A percentile compares a stretch with the other conserved stretches of the same genome.
These are phyloP conservation scores for Oreochromis aureus DNA, from an alignment of 2,113 vertebrate genomes.

Conservation along the genomic window DNA sequence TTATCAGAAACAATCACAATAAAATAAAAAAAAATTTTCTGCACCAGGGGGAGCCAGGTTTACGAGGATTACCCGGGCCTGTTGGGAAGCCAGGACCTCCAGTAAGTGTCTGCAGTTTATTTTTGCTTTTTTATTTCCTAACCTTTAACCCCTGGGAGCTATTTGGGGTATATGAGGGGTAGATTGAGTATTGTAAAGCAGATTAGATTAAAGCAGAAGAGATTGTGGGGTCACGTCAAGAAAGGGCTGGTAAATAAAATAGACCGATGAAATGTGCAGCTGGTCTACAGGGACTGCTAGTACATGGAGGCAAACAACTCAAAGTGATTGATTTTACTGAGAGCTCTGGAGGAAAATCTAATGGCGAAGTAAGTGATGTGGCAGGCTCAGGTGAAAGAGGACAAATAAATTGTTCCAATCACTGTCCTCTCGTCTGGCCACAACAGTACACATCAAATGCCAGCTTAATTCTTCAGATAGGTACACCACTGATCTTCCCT, in stretches of 20 bases:
- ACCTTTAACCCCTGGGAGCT: background rate
- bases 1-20: background rate
- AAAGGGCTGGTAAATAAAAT: background rate
- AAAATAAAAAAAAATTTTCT: background rate
- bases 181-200: background rate
- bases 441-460: background rate
- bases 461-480: background rate
- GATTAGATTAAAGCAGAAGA: constrained; percentile 1
- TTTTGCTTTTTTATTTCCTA: background rate
- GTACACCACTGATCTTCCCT: background rate
- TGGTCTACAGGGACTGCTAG: background rate
- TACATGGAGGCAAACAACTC: background rate
- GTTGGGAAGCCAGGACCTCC: constrained; percentile 74
- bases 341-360: background rate
- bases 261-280: background rate
- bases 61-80: constrained; percentile 69
- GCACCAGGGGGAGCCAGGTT: constrained; percentile 76
- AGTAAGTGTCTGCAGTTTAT: constrained; percentile 58
- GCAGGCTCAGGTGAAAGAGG: background rate
- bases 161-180: background rate
- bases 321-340: constrained; percentile 9
- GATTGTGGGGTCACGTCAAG: background rate
- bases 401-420: background rate
- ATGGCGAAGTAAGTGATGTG: background rate
- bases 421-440: background rate